Conservation (phyloP, 1,140 invertebrate species). For the Venustaconcha ellipsiformis region DNA sequence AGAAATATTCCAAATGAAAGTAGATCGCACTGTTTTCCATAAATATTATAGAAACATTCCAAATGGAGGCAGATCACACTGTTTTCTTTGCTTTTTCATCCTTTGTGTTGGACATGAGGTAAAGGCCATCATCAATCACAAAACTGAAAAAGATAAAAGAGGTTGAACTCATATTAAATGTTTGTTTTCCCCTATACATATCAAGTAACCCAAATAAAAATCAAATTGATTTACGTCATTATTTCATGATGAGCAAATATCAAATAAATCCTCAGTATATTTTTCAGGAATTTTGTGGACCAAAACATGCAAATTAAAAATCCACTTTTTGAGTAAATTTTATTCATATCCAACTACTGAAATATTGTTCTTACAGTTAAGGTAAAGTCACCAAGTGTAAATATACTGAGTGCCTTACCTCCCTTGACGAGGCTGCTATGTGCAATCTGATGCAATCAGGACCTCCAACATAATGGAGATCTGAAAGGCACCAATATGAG, state of each 20-base stretch:
- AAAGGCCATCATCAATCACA: constrained; percentile 51
- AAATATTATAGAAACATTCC: too few relatives aligned
- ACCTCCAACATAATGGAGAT: too few relatives aligned
- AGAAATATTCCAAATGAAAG: too few relatives aligned
- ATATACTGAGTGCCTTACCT: too few relatives aligned
- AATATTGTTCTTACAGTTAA: too few relatives aligned
- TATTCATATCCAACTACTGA: too few relatives aligned
- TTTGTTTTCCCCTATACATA: not conserved
- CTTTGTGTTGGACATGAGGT: constrained; percentile 28
- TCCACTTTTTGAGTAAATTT: not conserved
- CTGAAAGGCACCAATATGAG: too few relatives aligned
- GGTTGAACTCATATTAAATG: not conserved
- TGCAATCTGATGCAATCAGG: too few relatives aligned
- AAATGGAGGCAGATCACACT: too few relatives aligned
- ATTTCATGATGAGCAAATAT: not conserved
- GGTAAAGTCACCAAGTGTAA: too few relatives aligned
- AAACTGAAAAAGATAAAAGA: constrained; percentile 52
- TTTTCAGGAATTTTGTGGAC: not conserved
- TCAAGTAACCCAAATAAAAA: not conserved
- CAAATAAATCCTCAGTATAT: not conserved
- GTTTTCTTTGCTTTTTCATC: constrained; percentile 1
- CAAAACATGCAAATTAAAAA: constrained; percentile 3
- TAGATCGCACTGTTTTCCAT: too few relatives aligned
- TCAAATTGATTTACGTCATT: not conserved
- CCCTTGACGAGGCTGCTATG: too few relatives aligned